Evolutionary conservation across 2,113 vertebrate species (phyloP).

Genomic region (Takifugu bimaculatus): DNA sequence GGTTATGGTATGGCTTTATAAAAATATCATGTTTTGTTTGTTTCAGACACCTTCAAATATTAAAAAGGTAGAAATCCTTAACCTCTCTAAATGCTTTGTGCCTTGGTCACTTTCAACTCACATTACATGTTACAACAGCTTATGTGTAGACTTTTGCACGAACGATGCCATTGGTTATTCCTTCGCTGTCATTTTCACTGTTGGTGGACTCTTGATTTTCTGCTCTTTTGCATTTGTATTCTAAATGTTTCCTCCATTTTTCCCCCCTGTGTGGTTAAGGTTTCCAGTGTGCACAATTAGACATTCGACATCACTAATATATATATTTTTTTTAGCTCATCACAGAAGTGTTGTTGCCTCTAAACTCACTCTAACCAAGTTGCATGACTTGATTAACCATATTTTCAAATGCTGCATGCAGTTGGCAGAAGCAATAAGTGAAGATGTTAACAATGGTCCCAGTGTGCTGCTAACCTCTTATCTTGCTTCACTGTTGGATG

Average conservation of each 20-base stretch:
- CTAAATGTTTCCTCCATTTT: background rate
- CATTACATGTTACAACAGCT: background rate
- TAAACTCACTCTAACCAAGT: background rate
- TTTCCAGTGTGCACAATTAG: background rate
- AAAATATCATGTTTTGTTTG: background rate
- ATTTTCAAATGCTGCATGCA: slow-evolving; percentile 32
- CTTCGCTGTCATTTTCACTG: too few relatives aligned
- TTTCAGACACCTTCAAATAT: slow-evolving; percentile 57
- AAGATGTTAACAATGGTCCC: slow-evolving; percentile 39
- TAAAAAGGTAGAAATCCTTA: slow-evolving; percentile 65
- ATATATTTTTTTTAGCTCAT: background rate
- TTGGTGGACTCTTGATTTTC: too few relatives aligned
- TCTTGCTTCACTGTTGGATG: slow-evolving; percentile 33
- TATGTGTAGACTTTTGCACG: too few relatives aligned
- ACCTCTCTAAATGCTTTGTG: slow-evolving; percentile 21
- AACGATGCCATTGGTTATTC: too few relatives aligned
- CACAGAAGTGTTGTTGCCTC: background rate
- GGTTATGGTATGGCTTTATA: background rate
- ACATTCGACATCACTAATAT: too few relatives aligned
- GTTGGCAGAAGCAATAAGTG: background rate
- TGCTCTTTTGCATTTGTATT: too few relatives aligned
- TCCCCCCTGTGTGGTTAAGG: slow-evolving; percentile 2
- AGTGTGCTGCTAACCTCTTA: slow-evolving; percentile 50
- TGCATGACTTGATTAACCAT: slow-evolving; percentile 32
- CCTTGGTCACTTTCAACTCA: slow-evolving; percentile 7